These are phyloP conservation scores for Xestobium rufovillosum DNA, from an alignment of 2,888 invertebrate species.

Conservation along the genomic window DNA sequence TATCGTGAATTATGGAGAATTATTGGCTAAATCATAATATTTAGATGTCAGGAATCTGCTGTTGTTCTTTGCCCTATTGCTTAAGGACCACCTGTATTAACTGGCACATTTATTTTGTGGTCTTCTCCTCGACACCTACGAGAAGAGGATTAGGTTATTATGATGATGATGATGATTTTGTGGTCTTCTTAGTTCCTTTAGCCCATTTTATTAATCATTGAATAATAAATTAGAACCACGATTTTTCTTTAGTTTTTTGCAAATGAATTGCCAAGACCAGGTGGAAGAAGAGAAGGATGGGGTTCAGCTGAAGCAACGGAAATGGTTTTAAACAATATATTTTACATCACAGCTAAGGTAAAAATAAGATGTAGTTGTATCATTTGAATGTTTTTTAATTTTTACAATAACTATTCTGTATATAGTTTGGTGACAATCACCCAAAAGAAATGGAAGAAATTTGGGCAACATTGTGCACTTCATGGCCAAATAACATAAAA, in stretches of 20 bases:
- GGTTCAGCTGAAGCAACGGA: slow-evolving; percentile 99
- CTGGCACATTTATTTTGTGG: no score
- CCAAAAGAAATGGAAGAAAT: slow-evolving; percentile 92
- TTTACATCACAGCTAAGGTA: slow-evolving; percentile 95
- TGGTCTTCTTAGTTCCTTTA: no score
- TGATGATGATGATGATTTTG: no score
- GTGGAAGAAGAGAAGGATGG: slow-evolving; percentile 83
- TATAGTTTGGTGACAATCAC: slow-evolving; percentile 90
- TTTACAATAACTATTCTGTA: slow-evolving; percentile 17
- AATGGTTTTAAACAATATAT: slow-evolving; percentile 97
- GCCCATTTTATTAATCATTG: no score
- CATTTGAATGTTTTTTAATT: not conserved
- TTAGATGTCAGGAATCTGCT: no score
- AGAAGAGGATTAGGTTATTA: no score
- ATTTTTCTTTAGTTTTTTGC: slow-evolving; percentile 46
- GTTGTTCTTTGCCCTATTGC: no score
- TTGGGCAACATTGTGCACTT: slow-evolving; percentile 92
- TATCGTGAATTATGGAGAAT: no score
- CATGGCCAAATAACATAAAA: slow-evolving; percentile 95
- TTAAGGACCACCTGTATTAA: no score
- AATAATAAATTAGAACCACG: no score
- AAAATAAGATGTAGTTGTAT: not conserved
- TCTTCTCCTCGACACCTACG: no score
- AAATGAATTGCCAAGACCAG: slow-evolving; percentile 54
- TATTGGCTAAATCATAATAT: no score